Evolutionary conservation across 2,888 invertebrate genomes (phyloP), one percentile per base, ranked within the genome.

Genomic region (Auanema freiburgensis): DNA sequence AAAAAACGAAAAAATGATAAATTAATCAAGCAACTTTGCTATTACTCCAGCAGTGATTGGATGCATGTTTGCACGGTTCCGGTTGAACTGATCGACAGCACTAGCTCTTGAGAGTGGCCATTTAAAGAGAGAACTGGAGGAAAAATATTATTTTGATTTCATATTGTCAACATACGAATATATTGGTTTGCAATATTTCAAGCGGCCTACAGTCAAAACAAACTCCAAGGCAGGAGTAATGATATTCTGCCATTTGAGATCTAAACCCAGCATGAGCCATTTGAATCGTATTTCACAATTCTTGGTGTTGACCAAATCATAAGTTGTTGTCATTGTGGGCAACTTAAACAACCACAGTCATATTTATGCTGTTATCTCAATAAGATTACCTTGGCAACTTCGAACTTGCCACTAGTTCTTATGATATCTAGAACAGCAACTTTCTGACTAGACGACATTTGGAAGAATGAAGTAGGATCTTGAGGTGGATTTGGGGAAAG

Each of bases 161-260:
- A 44, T 14, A 23, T 8, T 33, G 21, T 54, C 4, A 89, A 51
- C 70, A 16, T 24, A 88, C 87, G 91, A 89, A 85, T 92, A 94
- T 55, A 94, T 87, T 4, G 93, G 92, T 40, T 92, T 88, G 3
- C 91, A 90, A 85, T 89, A 94, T 84, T 94, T 93, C 91, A 93
- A 91, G 62, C 94, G 88, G 40, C 93, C 93, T 80, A 91, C 90
- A 16, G 88, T 88, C 73, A 91, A 91, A 4, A 92, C 89, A 87
- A 94, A 93, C 14, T 88, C 84, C 61, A 93, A 86, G 2, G 90
- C 90, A 12, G 88, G 87, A 0, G 87, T 85, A 25, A 93, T 85
- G 78, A 89, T 89, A 0, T 88, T 86, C 18, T 87, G 85, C 87
- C 91, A 90, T 59, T 87, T 88, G 10, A 90, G 89, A 81, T 88